Evolutionary conservation across 2,113 vertebrate genomes (phyloP).

Genomic region (Neopipo cinnamomea): DNA sequence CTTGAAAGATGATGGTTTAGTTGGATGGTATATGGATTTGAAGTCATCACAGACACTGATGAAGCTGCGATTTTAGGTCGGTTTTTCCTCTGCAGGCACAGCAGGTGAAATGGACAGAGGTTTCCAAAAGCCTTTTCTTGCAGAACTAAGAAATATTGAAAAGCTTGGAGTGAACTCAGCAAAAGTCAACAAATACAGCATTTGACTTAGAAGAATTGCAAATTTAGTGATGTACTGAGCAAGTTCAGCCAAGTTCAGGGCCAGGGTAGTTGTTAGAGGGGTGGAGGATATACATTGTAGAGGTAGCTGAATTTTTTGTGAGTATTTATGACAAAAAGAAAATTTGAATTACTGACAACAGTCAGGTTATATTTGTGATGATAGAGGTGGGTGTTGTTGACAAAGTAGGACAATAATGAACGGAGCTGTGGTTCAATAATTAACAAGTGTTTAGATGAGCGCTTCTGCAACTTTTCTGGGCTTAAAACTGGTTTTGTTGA

Average conservation of each 20-base stretch:
- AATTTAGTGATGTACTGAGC: neutral
- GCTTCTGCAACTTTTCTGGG: neutral
- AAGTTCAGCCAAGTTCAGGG: neutral
- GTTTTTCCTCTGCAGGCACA: neutral
- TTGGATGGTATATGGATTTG: neutral
- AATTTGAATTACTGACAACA: neutral
- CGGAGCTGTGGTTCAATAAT: neutral
- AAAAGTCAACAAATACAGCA: neutral
- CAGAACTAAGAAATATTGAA: neutral
- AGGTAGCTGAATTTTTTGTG: neutral
- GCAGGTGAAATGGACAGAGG: neutral
- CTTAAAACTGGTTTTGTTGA: neutral
- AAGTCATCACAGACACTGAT: neutral
- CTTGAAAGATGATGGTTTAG: neutral
- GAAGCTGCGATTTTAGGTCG: neutral
- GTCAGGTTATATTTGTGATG: neutral
- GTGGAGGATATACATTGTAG: neutral
- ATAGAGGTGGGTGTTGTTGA: neutral
- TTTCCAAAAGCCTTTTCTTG: neutral
- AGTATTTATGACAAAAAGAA: neutral
- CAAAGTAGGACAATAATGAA: neutral
- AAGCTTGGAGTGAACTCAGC: neutral
- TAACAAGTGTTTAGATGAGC: neutral
- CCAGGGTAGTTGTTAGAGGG: neutral
- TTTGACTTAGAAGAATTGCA: neutral